Evolutionary conservation across 1,140 invertebrate genomes (phyloP), one percentile per base, ranked within the genome.

Genomic region (Pogonus chalceus): DNA sequence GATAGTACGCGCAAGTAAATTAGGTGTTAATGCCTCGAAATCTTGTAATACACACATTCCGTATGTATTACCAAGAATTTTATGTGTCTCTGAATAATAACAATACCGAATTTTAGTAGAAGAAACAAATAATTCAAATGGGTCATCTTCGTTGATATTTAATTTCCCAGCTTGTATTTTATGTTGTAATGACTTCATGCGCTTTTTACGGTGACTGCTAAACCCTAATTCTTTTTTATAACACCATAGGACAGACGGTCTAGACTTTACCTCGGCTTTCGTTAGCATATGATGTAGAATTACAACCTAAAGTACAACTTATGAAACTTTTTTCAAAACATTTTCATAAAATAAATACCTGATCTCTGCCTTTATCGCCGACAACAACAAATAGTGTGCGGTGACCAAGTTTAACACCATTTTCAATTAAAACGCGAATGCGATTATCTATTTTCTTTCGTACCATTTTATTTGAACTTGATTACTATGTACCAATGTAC

Each of bases 11-110:
- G 97, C 97, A 64, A 99, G 75, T 39, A 98, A 77, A 73, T 99
- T 99, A 3, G 97, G 97, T n/a, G 96, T 99, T 0, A 99, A 63
- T 1, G 96, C 96, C 78, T 99, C 96, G 79, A 99, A 99, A 76
- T 99, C 96, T 84, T 97, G 94, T 54, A 98, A 74, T 54, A 99
- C 83, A 75, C 93, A 95, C 79, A 97, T 96, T 53, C 94, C 95
- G 76, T 89, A 99, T 0, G 96, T 99, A 58, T 96, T 93, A 51
- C 97, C 97, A 1, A 99, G 77, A 68, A 99, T 97, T 65, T 94
- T 94, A 69, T 98, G 93, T 7, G 96, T 98, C 72, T 99, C 96
- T 2, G 85, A 84, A 70, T 99, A 99, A 73, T 98, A 99, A 71
- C 94, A 90, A 61, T 96, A 99, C 54, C 96, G 81, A 63, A 99